Conservation (phyloP, 1,140 invertebrate genomes). For the Caenorhabditis tropicalis region DNA sequence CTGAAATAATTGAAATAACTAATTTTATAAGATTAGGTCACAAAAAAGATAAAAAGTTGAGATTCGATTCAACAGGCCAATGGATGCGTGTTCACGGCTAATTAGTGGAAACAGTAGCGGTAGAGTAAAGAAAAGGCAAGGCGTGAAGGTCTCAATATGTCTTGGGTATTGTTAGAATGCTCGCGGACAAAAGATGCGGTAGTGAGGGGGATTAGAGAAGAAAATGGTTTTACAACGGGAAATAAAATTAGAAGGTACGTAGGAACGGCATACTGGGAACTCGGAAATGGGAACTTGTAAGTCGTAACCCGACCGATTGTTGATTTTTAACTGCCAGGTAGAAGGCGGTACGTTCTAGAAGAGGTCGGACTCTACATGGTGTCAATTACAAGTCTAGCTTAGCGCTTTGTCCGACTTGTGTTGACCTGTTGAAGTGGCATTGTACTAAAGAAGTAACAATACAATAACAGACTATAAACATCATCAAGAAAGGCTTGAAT, state of each 20-base stretch:
- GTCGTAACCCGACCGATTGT: background rate
- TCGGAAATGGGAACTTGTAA: background rate
- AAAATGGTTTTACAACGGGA: conserved; percentile 25
- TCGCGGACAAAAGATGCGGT: conserved; percentile 29
- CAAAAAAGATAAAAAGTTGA: background rate
- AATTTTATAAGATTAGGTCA: too few relatives aligned
- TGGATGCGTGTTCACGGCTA: conserved; percentile 27
- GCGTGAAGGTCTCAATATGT: conserved; percentile 37
- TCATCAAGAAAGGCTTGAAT: conserved; percentile 8
- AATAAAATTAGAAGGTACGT: background rate
- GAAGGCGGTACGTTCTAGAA: conserved; percentile 21
- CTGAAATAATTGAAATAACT: background rate
- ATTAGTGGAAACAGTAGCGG: conserved; percentile 21
- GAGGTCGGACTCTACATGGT: background rate
- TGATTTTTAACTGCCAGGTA: conserved; percentile 22
- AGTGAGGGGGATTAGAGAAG: conserved; percentile 8
- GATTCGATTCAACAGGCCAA: background rate
- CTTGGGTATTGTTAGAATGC: conserved; percentile 3
- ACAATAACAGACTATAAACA: conserved; percentile 9
- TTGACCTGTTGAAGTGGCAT: conserved; percentile 29
- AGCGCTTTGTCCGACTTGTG: background rate
- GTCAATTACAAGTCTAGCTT: conserved; percentile 38
- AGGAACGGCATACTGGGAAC: background rate
- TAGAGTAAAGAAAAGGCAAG: background rate
- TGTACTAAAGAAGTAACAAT: conserved; percentile 12